These are phyloP conservation scores for Dicycla oo DNA, from an alignment of 2,888 invertebrate genomes.

Conservation along the genomic window DNA sequence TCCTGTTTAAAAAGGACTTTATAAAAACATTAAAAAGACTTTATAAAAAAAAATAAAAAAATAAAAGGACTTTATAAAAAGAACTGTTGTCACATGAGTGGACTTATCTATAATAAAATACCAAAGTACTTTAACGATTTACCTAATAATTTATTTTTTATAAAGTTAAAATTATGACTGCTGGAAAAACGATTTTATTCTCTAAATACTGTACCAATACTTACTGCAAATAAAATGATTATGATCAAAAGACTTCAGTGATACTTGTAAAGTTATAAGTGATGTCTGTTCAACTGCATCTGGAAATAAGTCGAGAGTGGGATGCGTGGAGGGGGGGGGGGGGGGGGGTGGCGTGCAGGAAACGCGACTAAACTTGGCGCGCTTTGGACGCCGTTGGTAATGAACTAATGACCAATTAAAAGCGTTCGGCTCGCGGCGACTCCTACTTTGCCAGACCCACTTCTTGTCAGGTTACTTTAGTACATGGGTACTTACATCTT, in stretches of 20 bases:
- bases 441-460: background rate
- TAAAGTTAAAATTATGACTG: too few species aligned
- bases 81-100: too few species aligned
- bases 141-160: too few species aligned
- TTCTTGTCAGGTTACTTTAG: conserved; percentile 2
- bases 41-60: too few species aligned
- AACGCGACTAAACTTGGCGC: background rate
- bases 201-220: too few species aligned
- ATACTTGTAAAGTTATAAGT: background rate
- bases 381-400: background rate
- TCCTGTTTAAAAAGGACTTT: too few species aligned
- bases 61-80: too few species aligned
- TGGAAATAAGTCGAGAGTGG: background rate
- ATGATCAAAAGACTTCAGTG: background rate
- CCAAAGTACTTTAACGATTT: too few species aligned
- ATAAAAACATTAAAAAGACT: too few species aligned
- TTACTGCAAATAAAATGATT: too few species aligned
- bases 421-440: background rate
- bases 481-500: background rate
- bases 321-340: background rate
- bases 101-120: too few species aligned
- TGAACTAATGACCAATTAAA: conserved; percentile 30
- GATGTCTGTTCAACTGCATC: conserved; percentile 2
- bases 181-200: too few species aligned
- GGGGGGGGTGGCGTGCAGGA: background rate